Evolutionary conservation across 2,797 vertebrate species (phyloP).

Genomic region (Nannoperca obscura): DNA sequence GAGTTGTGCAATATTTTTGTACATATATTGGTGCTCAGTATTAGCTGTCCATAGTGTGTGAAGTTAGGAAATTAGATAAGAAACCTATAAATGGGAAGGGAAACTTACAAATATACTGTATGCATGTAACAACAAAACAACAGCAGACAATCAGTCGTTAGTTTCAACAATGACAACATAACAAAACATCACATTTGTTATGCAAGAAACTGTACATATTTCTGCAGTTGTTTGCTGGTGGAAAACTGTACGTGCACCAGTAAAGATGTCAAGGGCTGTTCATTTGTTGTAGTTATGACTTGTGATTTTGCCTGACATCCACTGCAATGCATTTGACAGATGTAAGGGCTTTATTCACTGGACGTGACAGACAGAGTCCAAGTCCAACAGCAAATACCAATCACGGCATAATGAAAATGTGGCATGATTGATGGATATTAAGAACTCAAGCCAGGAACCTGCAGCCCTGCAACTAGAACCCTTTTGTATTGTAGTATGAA

Average conservation of each 20-base stretch:
- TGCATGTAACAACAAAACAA: not conserved
- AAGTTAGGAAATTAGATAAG: not conserved
- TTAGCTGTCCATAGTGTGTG: slow-evolving; percentile 6
- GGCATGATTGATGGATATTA: slow-evolving; percentile 35
- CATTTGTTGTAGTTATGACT: slow-evolving; percentile 29
- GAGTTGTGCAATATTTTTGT: not conserved
- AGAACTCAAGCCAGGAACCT: not conserved
- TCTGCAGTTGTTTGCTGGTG: not conserved
- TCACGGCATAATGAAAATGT: slow-evolving; percentile 35
- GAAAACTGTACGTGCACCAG: not conserved
- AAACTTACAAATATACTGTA: not conserved
- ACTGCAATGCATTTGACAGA: slow-evolving; percentile 31
- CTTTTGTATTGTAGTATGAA: not conserved
- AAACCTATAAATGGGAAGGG: not conserved
- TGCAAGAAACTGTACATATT: slow-evolving; percentile 8
- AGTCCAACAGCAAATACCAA: slow-evolving; percentile 38
- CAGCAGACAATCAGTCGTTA: not conserved
- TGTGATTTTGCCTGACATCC: slow-evolving; percentile 37
- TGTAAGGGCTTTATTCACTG: slow-evolving; percentile 31
- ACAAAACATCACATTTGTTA: slow-evolving; percentile 5
- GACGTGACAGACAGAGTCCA: slow-evolving; percentile 39
- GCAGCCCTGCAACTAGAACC: slow-evolving; percentile 2
- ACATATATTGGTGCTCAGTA: not conserved
- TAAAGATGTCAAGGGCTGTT: slow-evolving; percentile 33
- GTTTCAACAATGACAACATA: slow-evolving; percentile 13